A percentile compares a stretch with the other conserved stretches of the same genome.
These are phyloP conservation scores for Atrichornis clamosus DNA, from an alignment of 2,113 vertebrate species.

Conservation along the genomic window DNA sequence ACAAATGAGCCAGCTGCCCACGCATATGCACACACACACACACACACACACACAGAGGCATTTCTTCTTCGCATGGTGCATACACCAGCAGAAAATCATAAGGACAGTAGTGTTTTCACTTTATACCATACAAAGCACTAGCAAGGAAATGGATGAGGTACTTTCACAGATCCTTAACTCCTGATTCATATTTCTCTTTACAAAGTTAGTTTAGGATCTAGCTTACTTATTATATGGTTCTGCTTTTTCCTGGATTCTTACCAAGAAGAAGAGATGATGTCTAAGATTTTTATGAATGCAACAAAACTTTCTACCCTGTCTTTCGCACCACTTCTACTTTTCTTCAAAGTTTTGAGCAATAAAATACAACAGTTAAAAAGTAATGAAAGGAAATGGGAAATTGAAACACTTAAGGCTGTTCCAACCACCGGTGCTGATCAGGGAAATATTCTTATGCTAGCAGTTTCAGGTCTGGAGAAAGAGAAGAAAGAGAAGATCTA, in stretches of 20 bases:
- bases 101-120: neutral
- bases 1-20: constrained; percentile 17
- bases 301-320: neutral
- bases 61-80: neutral
- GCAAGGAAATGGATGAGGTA: neutral
- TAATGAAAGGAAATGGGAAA: neutral
- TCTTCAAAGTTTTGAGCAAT: neutral
- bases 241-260: neutral
- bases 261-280: neutral
- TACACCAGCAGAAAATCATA: neutral
- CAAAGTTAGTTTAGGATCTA: neutral
- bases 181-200: neutral
- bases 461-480: neutral
- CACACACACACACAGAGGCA: neutral
- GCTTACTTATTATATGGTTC: neutral
- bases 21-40: neutral
- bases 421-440: neutral
- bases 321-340: neutral
- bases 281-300: neutral
- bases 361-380: neutral
- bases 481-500: neutral
- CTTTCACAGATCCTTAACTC: constrained; percentile 1
- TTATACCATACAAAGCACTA: neutral
- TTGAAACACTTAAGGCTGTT: neutral
- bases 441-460: neutral